phyloP scores from a whole-genome alignment of 2,797 vertebrate species.

The Epinephelus malabaricus region DNA sequence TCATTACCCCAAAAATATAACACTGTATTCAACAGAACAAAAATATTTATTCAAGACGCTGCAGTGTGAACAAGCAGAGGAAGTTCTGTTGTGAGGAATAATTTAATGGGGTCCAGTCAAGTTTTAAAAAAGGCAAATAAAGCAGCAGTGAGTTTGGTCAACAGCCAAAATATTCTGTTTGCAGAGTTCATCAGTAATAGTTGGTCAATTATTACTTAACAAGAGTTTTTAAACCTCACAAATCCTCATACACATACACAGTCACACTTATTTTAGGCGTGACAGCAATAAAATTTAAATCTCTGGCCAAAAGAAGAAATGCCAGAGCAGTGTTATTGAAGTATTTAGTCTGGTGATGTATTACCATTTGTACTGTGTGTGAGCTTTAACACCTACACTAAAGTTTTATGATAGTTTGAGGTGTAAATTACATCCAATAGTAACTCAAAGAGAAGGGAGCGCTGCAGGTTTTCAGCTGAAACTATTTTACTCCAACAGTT shows the following conservation, averaged over 20 bases:
- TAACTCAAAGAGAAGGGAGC: neutral
- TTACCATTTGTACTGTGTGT: neutral
- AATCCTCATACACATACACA: neutral
- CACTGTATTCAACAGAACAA: neutral
- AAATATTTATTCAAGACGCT: neutral
- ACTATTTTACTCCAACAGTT: neutral
- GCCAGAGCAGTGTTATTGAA: neutral
- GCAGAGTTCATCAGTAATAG: neutral
- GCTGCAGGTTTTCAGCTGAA: neutral
- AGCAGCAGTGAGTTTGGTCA: neutral
- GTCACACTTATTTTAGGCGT: neutral
- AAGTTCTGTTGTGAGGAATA: neutral
- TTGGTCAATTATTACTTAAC: neutral
- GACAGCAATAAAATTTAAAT: neutral
- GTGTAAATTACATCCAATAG: neutral
- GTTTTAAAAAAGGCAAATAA: neutral
- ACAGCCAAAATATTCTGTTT: neutral
- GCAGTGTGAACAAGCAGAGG: fast-evolving
- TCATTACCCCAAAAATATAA: neutral
- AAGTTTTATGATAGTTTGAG: neutral
- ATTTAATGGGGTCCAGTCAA: neutral
- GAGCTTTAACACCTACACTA: neutral
- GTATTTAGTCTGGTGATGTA: conserved; percentile 1
- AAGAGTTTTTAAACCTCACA: neutral
- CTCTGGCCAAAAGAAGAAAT: neutral